phyloP scores from a whole-genome alignment of 2,888 invertebrate species.

The Meliscaeva auricollis region DNA sequence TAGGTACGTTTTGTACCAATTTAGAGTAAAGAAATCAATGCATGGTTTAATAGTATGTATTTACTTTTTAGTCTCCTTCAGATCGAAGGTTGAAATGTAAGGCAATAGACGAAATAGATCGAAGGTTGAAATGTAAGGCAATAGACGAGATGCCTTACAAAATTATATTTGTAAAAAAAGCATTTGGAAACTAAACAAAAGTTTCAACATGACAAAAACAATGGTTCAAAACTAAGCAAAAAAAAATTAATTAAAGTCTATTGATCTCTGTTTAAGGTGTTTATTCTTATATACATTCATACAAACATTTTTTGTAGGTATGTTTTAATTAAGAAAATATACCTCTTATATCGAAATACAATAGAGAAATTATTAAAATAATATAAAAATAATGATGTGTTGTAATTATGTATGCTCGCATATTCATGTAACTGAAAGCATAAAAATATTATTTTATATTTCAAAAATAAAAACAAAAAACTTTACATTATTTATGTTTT shows the following conservation, averaged over 20 bases:
- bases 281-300: constrained; percentile 10
- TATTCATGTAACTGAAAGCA: constrained; percentile 33
- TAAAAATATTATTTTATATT: constrained; percentile 49
- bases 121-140: constrained; percentile 30
- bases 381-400: background rate
- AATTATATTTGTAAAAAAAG: background rate
- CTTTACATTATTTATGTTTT: constrained; percentile 34
- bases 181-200: constrained; percentile 14
- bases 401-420: constrained; percentile 16
- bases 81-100: constrained; percentile 36
- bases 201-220: constrained; percentile 12
- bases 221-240: constrained; percentile 47
- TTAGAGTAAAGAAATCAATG: constrained; percentile 28
- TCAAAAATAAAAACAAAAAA: constrained; percentile 12
- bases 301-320: constrained; percentile 18
- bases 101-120: constrained; percentile 3
- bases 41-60: constrained; percentile 26
- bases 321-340: constrained; percentile 39
- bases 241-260: constrained; percentile 11
- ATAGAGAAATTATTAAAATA: constrained; percentile 56
- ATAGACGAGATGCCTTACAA: background rate
- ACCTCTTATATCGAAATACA: constrained; percentile 60
- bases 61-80: constrained; percentile 19
- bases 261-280: constrained; percentile 31
- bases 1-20: constrained; percentile 52